Percentiles rank a stretch among this genome's conserved stretches.
Evolutionary conservation across 1,140 invertebrate genomes (phyloP).

Genomic region (Pentalonia nigronervosa): DNA sequence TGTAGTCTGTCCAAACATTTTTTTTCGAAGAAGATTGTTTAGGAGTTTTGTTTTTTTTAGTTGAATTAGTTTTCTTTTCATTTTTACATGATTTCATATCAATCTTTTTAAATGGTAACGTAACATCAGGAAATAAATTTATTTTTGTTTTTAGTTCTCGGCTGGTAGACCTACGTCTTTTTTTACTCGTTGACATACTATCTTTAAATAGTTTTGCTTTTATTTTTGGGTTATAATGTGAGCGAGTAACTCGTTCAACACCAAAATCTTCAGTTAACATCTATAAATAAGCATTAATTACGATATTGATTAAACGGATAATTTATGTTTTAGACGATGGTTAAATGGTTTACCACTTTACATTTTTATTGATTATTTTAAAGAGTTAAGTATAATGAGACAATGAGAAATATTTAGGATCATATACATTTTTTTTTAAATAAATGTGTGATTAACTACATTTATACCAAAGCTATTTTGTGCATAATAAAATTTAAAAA

Average conservation of each 20-base stretch:
- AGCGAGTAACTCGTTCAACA: slow-evolving; percentile 26
- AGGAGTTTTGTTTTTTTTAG: neutral
- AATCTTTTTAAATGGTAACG: slow-evolving; percentile 13
- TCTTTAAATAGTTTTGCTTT: slow-evolving; percentile 47
- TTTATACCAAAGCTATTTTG: neutral
- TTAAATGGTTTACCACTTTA: too few relatives aligned
- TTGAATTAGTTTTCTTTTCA: neutral
- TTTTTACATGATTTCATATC: neutral
- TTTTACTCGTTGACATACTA: slow-evolving; percentile 34
- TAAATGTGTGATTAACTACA: too few relatives aligned
- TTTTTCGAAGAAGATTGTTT: slow-evolving; percentile 42
- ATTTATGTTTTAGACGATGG: too few relatives aligned
- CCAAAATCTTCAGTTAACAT: slow-evolving; percentile 17
- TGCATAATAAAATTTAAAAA: too few relatives aligned
- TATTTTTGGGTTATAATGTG: slow-evolving; percentile 36
- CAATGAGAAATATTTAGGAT: too few relatives aligned
- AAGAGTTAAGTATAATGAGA: neutral
- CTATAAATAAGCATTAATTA: neutral
- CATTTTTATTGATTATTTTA: too few relatives aligned
- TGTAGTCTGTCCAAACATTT: slow-evolving; percentile 31
- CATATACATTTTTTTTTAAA: too few relatives aligned
- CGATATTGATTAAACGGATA: too few relatives aligned
- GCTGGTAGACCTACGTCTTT: slow-evolving; percentile 34
- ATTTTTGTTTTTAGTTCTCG: slow-evolving; percentile 1
- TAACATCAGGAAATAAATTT: slow-evolving; percentile 36